Base-by-base conservation (phyloP, 2,797 vertebrate species). In the Thunnus albacares region DNA sequence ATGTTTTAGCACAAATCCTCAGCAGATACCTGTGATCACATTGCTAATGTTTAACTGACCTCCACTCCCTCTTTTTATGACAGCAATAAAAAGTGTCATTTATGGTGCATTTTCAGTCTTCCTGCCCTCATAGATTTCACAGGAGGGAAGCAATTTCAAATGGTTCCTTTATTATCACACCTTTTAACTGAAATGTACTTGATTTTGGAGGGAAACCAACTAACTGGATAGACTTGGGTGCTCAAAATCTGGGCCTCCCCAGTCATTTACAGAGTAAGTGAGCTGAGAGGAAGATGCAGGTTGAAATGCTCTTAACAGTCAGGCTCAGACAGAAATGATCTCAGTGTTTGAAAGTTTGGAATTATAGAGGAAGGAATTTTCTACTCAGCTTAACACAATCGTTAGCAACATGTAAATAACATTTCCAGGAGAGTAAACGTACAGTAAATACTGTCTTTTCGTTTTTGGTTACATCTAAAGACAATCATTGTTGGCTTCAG, bases 1-100 rank as follows among this genome's bases (percentile, higher is more conserved):
- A 57, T 33, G 58, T 55, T 85, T 66, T 60, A 68, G 20, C 56
- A 28, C n/a, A 77, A 73, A 30, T 52, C 70, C 65, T 60, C 18
- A 82, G 53, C 51, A 59, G 62, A 62, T 67, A 77, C 63, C 28
- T 58, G 52, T 56, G 24, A 70, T 64, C 55, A 33, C 49, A 61
- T 51, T 61, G 76, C 24, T 92, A 95, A 95, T 95, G 69, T 90
- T 93, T 95, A 94, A 94, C 94, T 86, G 83, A 35, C 71, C 30
- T 78, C 83, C 80, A 93, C 93, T 87, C 95, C 95, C 89, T 93
- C 30, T 84, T 92, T 96, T 95, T 95, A 95, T 90, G 77, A 71
- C 33, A 20, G 86, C 84, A 85, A 85, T 95, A 94, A 96, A 93
- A 82, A 59, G 33, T 74, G 57, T 82, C 3, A 72, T 77, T 80